Evolutionary conservation across 2,797 vertebrate genomes (phyloP), one percentile per base, ranked within the genome.

Genomic region (Sebastes itinus): DNA sequence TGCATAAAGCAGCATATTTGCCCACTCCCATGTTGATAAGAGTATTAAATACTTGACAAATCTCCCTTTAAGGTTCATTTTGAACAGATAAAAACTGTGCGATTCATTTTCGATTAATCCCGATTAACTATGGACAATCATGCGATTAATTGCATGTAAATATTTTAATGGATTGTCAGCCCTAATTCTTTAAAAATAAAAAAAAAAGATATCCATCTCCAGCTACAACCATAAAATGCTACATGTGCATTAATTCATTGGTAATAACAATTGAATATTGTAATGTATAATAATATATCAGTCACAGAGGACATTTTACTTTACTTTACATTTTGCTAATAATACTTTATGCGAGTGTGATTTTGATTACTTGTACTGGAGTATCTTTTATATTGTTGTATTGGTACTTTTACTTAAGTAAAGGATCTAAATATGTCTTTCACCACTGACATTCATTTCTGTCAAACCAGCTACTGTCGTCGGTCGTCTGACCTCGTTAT

Each of bases 401-500:
- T 6, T n/a, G 20, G 10, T 22, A 46, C 9, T 56, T 55, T 63
- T 30, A 59, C 14, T 4, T 16, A 3, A 28, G 30, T 6, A n/a
- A 68, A 60, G 13, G 35, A 56, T 35, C 20, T 42, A 30, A 52
- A 67, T 35, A 8, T 8, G 14, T 49, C 6, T 32, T 59, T 18
- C 13, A 64, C 11, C 2, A 32, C 4, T 27, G 63, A 33, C 67
- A 75, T 66, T 69, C 2, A 74, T 72, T 60, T 61, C 18, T 58
- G 60, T 72, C 54, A 71, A 49, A 55, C 8, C 23, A 80, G 46
- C 69, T 58, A 42, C 22, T 52, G n/a, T 32, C 56, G 56, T 71
- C 78, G 56, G 60, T 49, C 46, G 85, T 82, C 73, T 81, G 69
- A 72, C 69, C 55, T 71, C 38, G 7, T 14, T 33, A 22, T 2